Conservation (phyloP, 2,797 vertebrate species). For the Pipistrellus pygmaeus region DNA sequence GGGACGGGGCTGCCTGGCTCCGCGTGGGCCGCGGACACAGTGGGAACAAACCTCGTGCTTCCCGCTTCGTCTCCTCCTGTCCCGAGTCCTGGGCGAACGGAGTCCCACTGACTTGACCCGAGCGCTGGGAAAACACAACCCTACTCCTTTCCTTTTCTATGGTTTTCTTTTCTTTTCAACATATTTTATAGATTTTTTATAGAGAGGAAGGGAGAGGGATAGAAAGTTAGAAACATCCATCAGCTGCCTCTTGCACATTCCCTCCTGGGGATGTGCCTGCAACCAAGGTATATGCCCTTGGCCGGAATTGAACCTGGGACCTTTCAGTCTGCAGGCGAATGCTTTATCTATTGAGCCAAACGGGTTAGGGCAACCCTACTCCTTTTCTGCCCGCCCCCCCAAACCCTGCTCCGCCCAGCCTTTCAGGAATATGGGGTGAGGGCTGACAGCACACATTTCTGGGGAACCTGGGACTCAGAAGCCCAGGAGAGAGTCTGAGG, state of each 20-base stretch:
- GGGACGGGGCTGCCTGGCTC: slow-evolving; percentile 10
- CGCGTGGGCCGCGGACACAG: background rate
- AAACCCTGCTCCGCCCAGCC: background rate
- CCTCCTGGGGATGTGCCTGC: too few species aligned
- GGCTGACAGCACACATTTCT: background rate
- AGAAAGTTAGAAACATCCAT: too few species aligned
- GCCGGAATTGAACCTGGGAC: too few species aligned
- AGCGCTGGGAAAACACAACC: background rate
- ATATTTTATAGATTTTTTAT: too few species aligned
- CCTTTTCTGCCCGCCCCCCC: background rate
- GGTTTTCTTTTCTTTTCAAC: too few species aligned
- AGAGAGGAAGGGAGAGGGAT: too few species aligned
- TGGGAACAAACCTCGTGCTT: background rate
- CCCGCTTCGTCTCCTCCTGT: background rate
- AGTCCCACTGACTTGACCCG: background rate
- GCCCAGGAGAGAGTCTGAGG: background rate
- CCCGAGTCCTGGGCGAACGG: background rate
- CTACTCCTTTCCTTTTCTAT: background rate
- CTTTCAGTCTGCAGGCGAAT: too few species aligned
- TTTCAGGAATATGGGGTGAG: background rate
- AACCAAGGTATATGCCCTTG: too few species aligned
- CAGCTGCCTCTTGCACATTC: too few species aligned
- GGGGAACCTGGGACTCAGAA: background rate
- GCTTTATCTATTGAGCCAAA: too few species aligned
- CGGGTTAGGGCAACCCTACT: background rate